phyloP scores from a whole-genome alignment of 1,140 invertebrate genomes.

The Drosophila funebris region DNA sequence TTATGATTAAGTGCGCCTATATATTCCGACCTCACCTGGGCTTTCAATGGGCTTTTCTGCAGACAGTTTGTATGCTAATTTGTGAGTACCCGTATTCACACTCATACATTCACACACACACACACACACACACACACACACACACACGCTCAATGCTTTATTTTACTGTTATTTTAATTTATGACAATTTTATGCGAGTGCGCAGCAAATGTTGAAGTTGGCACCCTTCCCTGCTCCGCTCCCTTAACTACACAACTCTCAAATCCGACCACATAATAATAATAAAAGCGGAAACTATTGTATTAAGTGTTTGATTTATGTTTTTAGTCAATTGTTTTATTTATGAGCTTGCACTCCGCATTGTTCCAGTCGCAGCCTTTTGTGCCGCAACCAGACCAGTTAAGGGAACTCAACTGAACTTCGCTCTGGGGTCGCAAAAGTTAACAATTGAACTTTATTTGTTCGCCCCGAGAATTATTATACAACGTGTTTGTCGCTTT shows the following conservation, averaged over 20 bases:
- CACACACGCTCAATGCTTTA: constrained; percentile 51
- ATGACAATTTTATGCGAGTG: constrained; percentile 78
- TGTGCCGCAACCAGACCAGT: constrained; percentile 25
- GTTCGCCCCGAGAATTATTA: constrained; percentile 10
- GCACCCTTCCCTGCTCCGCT: background rate
- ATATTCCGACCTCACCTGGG: constrained; percentile 73
- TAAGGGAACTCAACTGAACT: constrained; percentile 31
- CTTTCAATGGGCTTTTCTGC: constrained; percentile 59
- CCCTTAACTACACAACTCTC: constrained; percentile 2
- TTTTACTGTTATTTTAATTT: constrained; percentile 82
- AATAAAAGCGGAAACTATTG: constrained; percentile 82
- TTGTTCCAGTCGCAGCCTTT: constrained; percentile 33
- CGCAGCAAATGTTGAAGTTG: constrained; percentile 58
- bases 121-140: constrained; percentile 9
- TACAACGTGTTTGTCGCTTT: background rate
- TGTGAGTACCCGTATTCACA: constrained; percentile 50
- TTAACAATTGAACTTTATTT: constrained; percentile 47
- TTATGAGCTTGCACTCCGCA: constrained; percentile 60
- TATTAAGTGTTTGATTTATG: constrained; percentile 82
- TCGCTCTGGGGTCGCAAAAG: constrained; percentile 32
- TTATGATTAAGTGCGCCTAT: constrained; percentile 74
- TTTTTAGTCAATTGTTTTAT: constrained; percentile 79
- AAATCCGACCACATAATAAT: constrained; percentile 70
- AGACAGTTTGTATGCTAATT: constrained; percentile 82
- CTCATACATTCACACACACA: constrained; percentile 1